Conservation (phyloP, 2,113 vertebrate genomes). For the Rhea americana region DNA sequence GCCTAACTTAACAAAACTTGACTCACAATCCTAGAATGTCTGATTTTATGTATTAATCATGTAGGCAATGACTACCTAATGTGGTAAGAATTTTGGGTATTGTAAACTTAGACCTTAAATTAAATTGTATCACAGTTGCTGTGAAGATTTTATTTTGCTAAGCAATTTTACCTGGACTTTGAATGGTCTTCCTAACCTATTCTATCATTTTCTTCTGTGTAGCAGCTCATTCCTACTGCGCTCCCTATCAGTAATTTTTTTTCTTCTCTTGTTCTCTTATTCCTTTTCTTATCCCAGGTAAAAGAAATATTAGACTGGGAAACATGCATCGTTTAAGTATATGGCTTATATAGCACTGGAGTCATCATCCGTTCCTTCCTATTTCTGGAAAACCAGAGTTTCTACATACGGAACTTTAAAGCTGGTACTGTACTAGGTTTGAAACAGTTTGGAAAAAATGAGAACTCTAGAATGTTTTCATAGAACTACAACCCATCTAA, state of each 20-base stretch:
- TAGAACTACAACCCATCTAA: background rate
- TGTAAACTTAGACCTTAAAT: background rate
- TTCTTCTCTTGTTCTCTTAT: background rate
- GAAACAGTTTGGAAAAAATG: background rate
- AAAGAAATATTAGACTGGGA: background rate
- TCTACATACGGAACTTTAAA: background rate
- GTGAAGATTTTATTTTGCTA: background rate
- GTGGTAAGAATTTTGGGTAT: background rate
- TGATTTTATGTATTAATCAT: background rate
- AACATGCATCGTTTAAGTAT: background rate
- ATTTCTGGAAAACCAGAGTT: background rate
- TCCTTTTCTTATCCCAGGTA: background rate
- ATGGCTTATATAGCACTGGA: background rate
- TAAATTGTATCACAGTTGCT: background rate
- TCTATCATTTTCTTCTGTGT: background rate
- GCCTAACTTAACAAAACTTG: background rate
- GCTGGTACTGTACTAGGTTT: background rate
- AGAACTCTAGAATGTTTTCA: background rate
- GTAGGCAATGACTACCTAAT: background rate
- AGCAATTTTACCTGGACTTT: background rate
- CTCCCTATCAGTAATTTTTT: background rate
- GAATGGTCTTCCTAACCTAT: background rate
- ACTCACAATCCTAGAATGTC: background rate
- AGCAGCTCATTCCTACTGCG: background rate
- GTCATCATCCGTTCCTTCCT: background rate